Conservation (phyloP, 2,113 vertebrate species). For the Crotophaga sulcirostris region DNA sequence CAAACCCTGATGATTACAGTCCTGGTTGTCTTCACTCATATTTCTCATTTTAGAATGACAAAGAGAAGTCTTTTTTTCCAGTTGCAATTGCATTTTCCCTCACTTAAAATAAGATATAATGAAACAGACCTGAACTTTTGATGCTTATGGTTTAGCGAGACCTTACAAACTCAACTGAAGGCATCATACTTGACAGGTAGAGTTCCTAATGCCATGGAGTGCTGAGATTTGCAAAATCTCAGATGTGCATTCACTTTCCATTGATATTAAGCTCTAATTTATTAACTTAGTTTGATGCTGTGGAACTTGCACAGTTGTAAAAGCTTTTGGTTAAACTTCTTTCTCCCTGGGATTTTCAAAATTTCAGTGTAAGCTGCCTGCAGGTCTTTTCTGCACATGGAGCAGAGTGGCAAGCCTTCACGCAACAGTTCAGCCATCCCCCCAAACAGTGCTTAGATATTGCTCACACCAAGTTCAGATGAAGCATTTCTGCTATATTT, state of each 20-base stretch:
- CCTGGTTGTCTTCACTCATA: neutral
- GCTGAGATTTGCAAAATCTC: neutral
- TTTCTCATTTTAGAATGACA: neutral
- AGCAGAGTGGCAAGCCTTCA: neutral
- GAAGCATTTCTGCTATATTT: slow-evolving; percentile 10
- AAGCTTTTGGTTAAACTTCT: neutral
- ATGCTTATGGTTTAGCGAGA: neutral
- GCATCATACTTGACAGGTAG: neutral
- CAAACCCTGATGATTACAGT: neutral
- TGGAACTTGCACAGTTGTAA: neutral
- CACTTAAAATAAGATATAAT: neutral
- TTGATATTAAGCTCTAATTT: slow-evolving; percentile 12
- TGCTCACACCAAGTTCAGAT: slow-evolving; percentile 1
- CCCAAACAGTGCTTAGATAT: neutral
- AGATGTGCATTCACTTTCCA: neutral
- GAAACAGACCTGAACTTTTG: neutral
- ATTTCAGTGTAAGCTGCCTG: neutral
- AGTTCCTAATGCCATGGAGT: neutral
- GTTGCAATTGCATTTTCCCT: neutral
- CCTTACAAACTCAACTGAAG: neutral
- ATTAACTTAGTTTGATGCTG: neutral
- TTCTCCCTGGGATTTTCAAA: neutral
- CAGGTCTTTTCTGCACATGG: neutral
- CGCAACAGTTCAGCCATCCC: neutral
- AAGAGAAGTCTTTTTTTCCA: neutral